These are phyloP conservation scores for Pollenia amentaria DNA, from an alignment of 2,888 invertebrate species.

Conservation along the genomic window DNA sequence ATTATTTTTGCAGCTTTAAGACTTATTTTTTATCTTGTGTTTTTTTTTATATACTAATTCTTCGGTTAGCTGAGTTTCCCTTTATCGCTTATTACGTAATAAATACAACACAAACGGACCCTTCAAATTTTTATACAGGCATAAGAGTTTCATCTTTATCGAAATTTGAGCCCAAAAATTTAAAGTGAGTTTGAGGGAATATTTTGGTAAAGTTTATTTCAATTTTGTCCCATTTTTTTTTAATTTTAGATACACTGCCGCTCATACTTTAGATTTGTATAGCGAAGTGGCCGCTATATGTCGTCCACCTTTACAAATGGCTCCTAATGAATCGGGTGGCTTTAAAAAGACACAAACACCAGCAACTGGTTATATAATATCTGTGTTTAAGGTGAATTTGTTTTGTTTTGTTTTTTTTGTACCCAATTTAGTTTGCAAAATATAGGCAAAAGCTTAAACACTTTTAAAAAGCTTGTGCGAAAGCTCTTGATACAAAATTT, in stretches of 20 bases:
- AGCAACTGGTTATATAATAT: constrained; percentile 95
- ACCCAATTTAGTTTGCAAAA: neutral
- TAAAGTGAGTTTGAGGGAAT: constrained; percentile 82
- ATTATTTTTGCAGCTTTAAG: neutral
- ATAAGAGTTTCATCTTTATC: constrained; percentile 92
- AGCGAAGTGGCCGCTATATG: constrained; percentile 96
- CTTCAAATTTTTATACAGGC: constrained; percentile 93
- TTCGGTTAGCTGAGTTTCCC: constrained; percentile 91
- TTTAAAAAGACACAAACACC: constrained; percentile 92
- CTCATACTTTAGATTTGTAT: constrained; percentile 94
- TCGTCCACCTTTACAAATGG: constrained; percentile 89
- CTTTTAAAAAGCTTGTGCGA: neutral
- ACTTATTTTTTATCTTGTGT: constrained; percentile 7
- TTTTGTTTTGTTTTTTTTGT: constrained; percentile 17
- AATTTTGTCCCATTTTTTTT: constrained; percentile 5
- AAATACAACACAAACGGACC: constrained; percentile 94
- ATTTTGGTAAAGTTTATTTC: neutral
- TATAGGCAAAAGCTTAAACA: too few relatives aligned
- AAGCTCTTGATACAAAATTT: too few relatives aligned
- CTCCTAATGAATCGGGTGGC: constrained; percentile 90
- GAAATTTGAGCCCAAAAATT: constrained; percentile 93
- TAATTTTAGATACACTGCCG: constrained; percentile 90
- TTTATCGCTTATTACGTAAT: constrained; percentile 96
- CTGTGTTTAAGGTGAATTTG: constrained; percentile 94
- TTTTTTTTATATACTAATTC: neutral